phyloP scores from a whole-genome alignment of 1,140 invertebrate genomes.

The Sitophilus oryzae region DNA sequence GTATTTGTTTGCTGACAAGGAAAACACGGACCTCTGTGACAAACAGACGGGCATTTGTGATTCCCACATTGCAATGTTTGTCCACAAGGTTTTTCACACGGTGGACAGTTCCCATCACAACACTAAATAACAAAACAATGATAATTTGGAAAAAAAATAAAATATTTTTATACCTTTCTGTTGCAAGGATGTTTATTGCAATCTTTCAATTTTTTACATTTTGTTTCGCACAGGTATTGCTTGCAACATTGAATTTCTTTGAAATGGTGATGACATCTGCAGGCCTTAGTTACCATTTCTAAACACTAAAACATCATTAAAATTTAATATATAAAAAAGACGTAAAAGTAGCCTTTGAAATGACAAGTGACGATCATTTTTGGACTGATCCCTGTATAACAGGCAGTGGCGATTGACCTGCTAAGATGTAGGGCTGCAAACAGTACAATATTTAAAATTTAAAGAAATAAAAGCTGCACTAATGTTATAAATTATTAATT shows the following conservation, averaged over 20 bases:
- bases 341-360: too few species aligned
- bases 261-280: slow-evolving; percentile 70
- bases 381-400: too few species aligned
- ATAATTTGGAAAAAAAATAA: slow-evolving; percentile 8
- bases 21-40: slow-evolving; percentile 86
- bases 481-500: too few species aligned
- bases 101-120: slow-evolving; percentile 76
- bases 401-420: too few species aligned
- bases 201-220: slow-evolving; percentile 74
- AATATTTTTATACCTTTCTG: slow-evolving; percentile 57
- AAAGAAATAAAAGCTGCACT: too few species aligned
- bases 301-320: slow-evolving; percentile 56
- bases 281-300: slow-evolving; percentile 72
- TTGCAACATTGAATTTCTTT: slow-evolving; percentile 87
- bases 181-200: slow-evolving; percentile 86
- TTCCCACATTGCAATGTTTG: slow-evolving; percentile 76
- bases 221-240: slow-evolving; percentile 81
- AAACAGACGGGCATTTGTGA: slow-evolving; percentile 81
- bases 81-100: slow-evolving; percentile 83
- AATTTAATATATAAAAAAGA: background rate
- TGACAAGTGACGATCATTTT: too few species aligned
- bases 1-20: slow-evolving; percentile 75
- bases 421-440: too few species aligned
- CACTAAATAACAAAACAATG: slow-evolving; percentile 52
- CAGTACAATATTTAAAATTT: too few species aligned